Evolutionary conservation across 2,888 invertebrate genomes (phyloP).

Genomic region (Drosophila helvetica): DNA sequence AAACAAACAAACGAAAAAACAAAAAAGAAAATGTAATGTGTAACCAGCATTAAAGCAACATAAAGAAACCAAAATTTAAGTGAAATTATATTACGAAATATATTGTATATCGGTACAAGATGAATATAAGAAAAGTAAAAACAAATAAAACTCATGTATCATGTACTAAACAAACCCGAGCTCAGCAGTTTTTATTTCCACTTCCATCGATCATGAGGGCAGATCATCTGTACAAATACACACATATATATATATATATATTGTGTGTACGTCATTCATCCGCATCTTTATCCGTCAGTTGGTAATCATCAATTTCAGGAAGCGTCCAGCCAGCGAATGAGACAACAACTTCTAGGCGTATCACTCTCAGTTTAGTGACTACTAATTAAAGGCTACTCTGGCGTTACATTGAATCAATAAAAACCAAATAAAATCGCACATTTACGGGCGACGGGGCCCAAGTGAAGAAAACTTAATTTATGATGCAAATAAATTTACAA

Average conservation of each 20-base stretch:
- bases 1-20: constrained; percentile 36
- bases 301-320: constrained; percentile 57
- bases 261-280: not conserved
- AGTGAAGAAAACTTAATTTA: constrained; percentile 65
- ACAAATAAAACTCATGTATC: constrained; percentile 66
- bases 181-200: constrained; percentile 10
- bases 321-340: constrained; percentile 23
- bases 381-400: constrained; percentile 51
- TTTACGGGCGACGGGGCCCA: constrained; percentile 56
- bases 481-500: constrained; percentile 66
- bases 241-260: not conserved
- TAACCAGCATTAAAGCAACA: constrained; percentile 39
- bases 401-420: constrained; percentile 59
- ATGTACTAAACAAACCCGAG: constrained; percentile 68
- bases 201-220: not conserved
- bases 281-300: constrained; percentile 15
- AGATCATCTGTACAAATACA: constrained; percentile 7
- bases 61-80: constrained; percentile 59
- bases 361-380: constrained; percentile 47
- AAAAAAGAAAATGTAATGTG: constrained; percentile 40
- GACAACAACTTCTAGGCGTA: constrained; percentile 9
- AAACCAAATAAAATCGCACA: constrained; percentile 70
- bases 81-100: constrained; percentile 76
- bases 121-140: constrained; percentile 74
- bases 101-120: constrained; percentile 76